Conservation (phyloP, 1,140 invertebrate species). For the Pogonomyrmex barbatus region DNA sequence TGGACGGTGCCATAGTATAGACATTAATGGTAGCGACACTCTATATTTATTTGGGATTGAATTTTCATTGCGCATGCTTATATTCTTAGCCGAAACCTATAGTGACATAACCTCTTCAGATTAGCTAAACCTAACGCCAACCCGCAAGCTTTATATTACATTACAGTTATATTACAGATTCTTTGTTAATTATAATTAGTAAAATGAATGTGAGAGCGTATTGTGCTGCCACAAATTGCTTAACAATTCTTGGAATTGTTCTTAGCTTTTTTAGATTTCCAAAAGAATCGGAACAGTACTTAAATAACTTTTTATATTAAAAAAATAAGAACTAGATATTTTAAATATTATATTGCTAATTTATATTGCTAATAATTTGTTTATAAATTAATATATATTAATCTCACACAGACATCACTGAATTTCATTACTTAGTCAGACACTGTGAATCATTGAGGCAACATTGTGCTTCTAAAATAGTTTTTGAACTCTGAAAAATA, state of each 20-base stretch:
- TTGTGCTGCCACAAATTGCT: not conserved
- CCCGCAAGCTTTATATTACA: not conserved
- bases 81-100: not conserved
- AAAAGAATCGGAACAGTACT: not conserved
- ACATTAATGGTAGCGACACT: not conserved
- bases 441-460: no score
- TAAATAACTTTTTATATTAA: not conserved
- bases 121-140: not conserved
- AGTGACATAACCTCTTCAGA: not conserved
- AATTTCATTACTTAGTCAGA: no score
- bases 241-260: slow-evolving; percentile 1
- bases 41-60: not conserved
- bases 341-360: no score
- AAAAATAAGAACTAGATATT: not conserved
- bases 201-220: no score
- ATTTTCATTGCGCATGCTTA: not conserved
- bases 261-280: not conserved
- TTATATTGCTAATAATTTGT: no score
- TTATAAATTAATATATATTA: no score
- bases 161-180: no score
- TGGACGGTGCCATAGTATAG: not conserved
- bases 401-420: no score
- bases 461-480: no score
- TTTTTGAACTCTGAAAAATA: no score
- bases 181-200: no score